Evolutionary conservation across 2,888 invertebrate genomes (phyloP), one percentile per base, ranked within the genome.

Genomic region (Dexiosoma caninum): DNA sequence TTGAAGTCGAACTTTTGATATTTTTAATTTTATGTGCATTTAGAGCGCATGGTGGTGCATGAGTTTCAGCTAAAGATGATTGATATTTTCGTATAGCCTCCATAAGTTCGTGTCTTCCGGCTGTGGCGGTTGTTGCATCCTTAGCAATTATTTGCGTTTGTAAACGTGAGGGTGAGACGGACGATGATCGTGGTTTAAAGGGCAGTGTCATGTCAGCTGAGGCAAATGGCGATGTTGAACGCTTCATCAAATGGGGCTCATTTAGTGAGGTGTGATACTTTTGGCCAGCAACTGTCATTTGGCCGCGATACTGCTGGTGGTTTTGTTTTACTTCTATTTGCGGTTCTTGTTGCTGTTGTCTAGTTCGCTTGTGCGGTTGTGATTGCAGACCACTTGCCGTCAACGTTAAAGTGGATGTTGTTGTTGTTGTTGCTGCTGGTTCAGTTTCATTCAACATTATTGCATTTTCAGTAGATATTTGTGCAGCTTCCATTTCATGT

Each of bases 201-300:
- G 60, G 46, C 0, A 66, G 53, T 30, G 70, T 40, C 7, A 85
- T 82, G 0, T 83, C 82, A 79, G 86, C 86, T 2, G 86, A 81
- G 1, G 85, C 86, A 14, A 84, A 86, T 1, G 86, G 86, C 0
- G 87, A 86, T 51, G 84, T 84, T 74, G 85, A 72, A 23, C 86
- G 84, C 27, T 83, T 82, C 0, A 85, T 60, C 12, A 77, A 53
- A 40, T 78, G 80, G 8, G 78, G 74, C 12, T 71, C 62, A 35
- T 57, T 70, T 27, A 70, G 32, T 10, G 69, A 69, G 9, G 62
- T 59, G 9, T 79, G 77, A 59, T 70, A 80, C 42, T 60, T 66
- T 70, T 53, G 59, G 7, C n/a, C 16, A 7, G 70, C 70, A 35
- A 49, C 67, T 0, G 16, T 1, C 83, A 84, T 72, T 83, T 86